Evolutionary conservation across 1,140 invertebrate species (phyloP).

Genomic region (Drosophila funebris): DNA sequence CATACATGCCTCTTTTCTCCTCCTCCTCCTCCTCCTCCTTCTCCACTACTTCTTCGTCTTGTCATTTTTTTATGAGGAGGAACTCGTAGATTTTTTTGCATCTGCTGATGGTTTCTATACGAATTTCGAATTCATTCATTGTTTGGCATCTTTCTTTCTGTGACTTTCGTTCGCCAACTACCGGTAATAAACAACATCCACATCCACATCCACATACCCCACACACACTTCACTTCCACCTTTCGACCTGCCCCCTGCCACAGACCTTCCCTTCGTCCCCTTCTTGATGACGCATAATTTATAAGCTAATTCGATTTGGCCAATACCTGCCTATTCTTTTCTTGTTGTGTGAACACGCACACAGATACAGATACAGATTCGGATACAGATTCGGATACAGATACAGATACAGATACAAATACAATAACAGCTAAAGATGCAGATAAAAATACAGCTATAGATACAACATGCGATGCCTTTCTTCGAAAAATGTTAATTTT

Average conservation of each 20-base stretch:
- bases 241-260: not conserved
- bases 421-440: constrained; percentile 9
- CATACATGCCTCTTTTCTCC: not conserved
- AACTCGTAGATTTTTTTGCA: constrained; percentile 19
- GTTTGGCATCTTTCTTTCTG: constrained; percentile 12
- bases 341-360: not conserved
- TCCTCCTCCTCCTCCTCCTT: not conserved
- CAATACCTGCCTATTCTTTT: constrained; percentile 21
- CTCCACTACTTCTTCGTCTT: not conserved
- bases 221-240: too few relatives aligned
- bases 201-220: not conserved
- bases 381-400: constrained; percentile 11
- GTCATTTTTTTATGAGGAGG: not conserved
- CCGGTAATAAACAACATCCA: constrained; percentile 14
- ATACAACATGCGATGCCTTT: constrained; percentile 43
- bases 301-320: constrained; percentile 57
- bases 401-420: constrained; percentile 3
- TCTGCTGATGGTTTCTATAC: constrained; percentile 2
- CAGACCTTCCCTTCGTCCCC: not conserved
- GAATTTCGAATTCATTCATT: constrained; percentile 58
- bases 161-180: constrained; percentile 10
- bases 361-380: constrained; percentile 17
- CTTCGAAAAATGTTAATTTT: constrained; percentile 72
- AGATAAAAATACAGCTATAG: constrained; percentile 10
- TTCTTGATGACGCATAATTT: constrained; percentile 60